phyloP scores from a whole-genome alignment of 1,140 invertebrate genomes.

The Nautilus pompilius region DNA sequence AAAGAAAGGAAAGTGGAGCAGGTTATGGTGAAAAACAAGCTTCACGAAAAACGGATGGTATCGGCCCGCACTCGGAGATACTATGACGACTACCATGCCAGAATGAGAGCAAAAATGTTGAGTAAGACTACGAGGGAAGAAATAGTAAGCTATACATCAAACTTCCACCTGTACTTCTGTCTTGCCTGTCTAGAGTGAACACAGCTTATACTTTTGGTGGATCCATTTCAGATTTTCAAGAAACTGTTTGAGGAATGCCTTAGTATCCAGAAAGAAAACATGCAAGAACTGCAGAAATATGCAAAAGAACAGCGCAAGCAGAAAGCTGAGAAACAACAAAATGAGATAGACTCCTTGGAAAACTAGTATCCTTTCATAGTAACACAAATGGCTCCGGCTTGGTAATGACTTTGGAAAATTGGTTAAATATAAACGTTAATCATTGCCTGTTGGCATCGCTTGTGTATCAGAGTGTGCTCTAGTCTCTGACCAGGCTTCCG shows the following conservation, averaged over 20 bases:
- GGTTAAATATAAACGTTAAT: too few relatives aligned
- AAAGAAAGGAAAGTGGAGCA: constrained; percentile 42
- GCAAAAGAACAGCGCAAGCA: constrained; percentile 46
- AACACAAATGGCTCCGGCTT: too few relatives aligned
- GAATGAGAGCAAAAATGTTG: constrained; percentile 48
- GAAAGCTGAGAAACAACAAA: constrained; percentile 32
- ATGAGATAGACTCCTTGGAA: constrained; percentile 52
- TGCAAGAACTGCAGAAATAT: constrained; percentile 50
- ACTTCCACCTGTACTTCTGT: neutral
- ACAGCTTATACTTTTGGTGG: neutral
- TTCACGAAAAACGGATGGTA: constrained; percentile 48
- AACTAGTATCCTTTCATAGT: constrained; percentile 56
- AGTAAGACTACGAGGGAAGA: constrained; percentile 52
- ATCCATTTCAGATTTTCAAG: neutral
- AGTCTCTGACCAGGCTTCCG: too few relatives aligned
- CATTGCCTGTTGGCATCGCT: too few relatives aligned
- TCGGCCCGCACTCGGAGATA: constrained; percentile 47
- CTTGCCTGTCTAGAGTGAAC: neutral
- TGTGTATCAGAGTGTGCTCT: too few relatives aligned
- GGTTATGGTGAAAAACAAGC: constrained; percentile 34
- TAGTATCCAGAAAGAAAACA: constrained; percentile 52
- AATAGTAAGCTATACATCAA: constrained; percentile 32
- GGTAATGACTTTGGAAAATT: too few relatives aligned
- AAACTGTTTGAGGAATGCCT: neutral
- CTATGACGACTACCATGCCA: constrained; percentile 52